Conservation (phyloP, 1,140 invertebrate species). For the Elymnias hypermnestra region DNA sequence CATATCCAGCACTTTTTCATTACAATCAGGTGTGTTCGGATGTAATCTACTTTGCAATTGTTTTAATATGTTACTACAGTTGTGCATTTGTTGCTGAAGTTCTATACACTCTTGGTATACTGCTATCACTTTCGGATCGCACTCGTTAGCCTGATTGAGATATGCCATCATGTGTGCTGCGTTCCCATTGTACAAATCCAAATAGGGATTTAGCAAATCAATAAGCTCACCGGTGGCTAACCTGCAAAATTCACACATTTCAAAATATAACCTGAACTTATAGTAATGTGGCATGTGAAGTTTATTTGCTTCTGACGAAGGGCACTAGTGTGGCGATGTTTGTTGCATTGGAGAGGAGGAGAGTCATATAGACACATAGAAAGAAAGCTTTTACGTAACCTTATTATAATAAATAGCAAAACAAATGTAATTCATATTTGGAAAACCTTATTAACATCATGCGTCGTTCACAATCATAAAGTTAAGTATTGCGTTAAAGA, state of each 20-base stretch:
- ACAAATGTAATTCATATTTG: too few relatives aligned
- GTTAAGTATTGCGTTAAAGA: too few relatives aligned
- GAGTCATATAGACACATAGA: too few relatives aligned
- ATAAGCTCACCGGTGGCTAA: slow-evolving; percentile 88
- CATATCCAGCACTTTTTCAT: slow-evolving; percentile 39
- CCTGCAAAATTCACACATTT: slow-evolving; percentile 82
- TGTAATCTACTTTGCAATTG: slow-evolving; percentile 39
- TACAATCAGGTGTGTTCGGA: slow-evolving; percentile 36
- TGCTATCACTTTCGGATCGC: slow-evolving; percentile 82
- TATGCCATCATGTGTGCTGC: slow-evolving; percentile 88
- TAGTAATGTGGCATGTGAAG: too few relatives aligned
- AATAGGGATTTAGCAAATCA: slow-evolving; percentile 83
- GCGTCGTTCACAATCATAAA: too few relatives aligned
- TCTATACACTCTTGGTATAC: slow-evolving; percentile 85
- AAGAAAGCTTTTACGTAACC: too few relatives aligned
- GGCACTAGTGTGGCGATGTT: too few relatives aligned
- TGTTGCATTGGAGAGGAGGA: too few relatives aligned
- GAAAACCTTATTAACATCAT: too few relatives aligned
- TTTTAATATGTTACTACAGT: slow-evolving; percentile 60
- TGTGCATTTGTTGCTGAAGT: slow-evolving; percentile 67
- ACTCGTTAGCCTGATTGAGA: slow-evolving; percentile 81
- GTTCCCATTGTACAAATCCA: slow-evolving; percentile 86
- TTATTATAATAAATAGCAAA: too few relatives aligned
- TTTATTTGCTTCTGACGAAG: too few relatives aligned
- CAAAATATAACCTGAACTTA: too few relatives aligned